A percentile compares a stretch with the other conserved stretches of the same genome.
These are phyloP conservation scores for Tetrao urogallus DNA, from an alignment of 2,113 vertebrate species.

Conservation along the genomic window DNA sequence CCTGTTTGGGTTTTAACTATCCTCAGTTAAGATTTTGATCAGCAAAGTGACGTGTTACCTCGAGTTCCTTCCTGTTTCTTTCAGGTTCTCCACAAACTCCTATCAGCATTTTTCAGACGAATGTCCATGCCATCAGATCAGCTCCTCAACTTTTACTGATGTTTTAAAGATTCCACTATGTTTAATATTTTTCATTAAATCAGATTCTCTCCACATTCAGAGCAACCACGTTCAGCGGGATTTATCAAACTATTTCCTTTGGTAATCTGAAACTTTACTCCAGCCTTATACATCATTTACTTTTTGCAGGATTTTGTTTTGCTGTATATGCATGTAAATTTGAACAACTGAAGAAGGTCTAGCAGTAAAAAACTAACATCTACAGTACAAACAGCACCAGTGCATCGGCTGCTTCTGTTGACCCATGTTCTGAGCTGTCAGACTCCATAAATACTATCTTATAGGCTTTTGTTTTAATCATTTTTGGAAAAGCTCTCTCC, in stretches of 20 bases:
- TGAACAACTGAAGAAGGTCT: background rate
- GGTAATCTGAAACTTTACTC: background rate
- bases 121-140: background rate
- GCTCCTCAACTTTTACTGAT: background rate
- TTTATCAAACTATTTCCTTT: background rate
- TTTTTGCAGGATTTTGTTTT: background rate
- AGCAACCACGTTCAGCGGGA: background rate
- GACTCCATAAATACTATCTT: background rate
- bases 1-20: background rate
- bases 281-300: background rate
- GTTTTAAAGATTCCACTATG: background rate
- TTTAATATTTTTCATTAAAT: background rate
- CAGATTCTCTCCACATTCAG: background rate
- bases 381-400: background rate
- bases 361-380: background rate
- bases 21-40: background rate
- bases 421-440: background rate
- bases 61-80: background rate
- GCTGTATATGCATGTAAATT: background rate
- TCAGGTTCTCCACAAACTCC: background rate
- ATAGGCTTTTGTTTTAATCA: background rate
- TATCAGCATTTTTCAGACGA: background rate
- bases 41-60: background rate
- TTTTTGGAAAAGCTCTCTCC: background rate
- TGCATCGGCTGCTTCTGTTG: background rate